A percentile compares a stretch with the other conserved stretches of the same genome.
Conservation (phyloP, 2,888 invertebrate species). For the Pardosa pseudoannulata region DNA sequence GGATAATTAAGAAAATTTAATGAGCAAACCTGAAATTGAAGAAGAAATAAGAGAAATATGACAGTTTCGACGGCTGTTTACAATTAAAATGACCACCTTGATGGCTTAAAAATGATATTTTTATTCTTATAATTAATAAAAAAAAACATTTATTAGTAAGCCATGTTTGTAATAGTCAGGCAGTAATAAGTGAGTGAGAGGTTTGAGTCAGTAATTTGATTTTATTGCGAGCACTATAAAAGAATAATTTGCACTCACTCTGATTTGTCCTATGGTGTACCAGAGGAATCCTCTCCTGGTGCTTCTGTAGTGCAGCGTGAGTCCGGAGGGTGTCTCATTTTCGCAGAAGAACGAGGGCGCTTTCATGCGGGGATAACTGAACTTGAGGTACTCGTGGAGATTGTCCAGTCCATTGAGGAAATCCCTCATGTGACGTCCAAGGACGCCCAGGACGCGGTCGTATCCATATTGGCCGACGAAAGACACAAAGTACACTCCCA, state of each 20-base stretch:
- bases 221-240: no score
- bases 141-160: no score
- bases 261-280: constrained; percentile 97
- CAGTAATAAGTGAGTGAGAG: no score
- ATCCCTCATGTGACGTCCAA: constrained; percentile 91
- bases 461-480: constrained; percentile 97
- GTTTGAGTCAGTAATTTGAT: no score
- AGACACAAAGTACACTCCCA: constrained; percentile 95
- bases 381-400: constrained; percentile 96
- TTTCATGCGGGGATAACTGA: constrained; percentile 91
- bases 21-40: no score
- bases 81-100: no score
- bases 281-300: constrained; percentile 95
- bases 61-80: no score
- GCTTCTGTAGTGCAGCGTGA: constrained; percentile 94
- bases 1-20: no score
- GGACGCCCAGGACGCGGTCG: constrained; percentile 90
- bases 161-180: no score
- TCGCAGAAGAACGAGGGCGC: constrained; percentile 98
- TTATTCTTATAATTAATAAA: no score
- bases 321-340: constrained; percentile 92
- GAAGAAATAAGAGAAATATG: no score
- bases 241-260: constrained; percentile 29
- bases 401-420: constrained; percentile 96
- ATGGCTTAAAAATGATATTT: no score